Evolutionary conservation across 1,140 invertebrate genomes (phyloP), one percentile per base, ranked within the genome.

Genomic region (Aphelinus atriplicis): DNA sequence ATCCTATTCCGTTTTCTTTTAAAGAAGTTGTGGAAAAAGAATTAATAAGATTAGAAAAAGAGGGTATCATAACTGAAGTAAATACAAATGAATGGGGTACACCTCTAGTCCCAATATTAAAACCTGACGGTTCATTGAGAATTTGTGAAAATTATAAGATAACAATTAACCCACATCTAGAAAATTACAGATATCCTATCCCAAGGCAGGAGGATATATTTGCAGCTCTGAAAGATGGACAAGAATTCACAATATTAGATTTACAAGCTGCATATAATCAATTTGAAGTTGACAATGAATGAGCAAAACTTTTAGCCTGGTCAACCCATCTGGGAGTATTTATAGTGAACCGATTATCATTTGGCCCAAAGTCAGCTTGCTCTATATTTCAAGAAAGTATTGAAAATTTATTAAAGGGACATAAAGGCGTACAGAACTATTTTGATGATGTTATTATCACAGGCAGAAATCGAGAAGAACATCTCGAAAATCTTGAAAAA

Each of bases 191-290:
- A 46, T 81, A 86, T 75, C 84, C 84, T 2, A 64, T 87, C 4
- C 85, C 83, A 1, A 72, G 72, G 42, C 75, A 81, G 7, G 80
- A 82, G 6, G 84, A 87, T 61, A 69, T 88, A n/a, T 86, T 87
- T 78, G 51, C 79, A 0, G 78, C 74, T 68, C 66, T 87, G 42
- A 48, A 61, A 10, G 71, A 76, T 5, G 83, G 83, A 7, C 50
- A 82, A 73, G 2, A 70, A 3, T 87, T 85, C 75, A 75, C 79
- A 42, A 84, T 80, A 61, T 66, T 78, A 4, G 71, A 78, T 64
- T 50, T 76, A n/a, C 42, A 57, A 0, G 1, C 26, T 0, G 77
- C 77, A 0, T 78, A 71, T 53, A 78, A 66, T 2, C 71, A 78
- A 7, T 7, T 78, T 4, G 69, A 71, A 45, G n/a, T 86, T 46